Evolutionary conservation across 2,113 vertebrate species (phyloP), one percentile per base, ranked within the genome.

Genomic region (Nibea coibor): DNA sequence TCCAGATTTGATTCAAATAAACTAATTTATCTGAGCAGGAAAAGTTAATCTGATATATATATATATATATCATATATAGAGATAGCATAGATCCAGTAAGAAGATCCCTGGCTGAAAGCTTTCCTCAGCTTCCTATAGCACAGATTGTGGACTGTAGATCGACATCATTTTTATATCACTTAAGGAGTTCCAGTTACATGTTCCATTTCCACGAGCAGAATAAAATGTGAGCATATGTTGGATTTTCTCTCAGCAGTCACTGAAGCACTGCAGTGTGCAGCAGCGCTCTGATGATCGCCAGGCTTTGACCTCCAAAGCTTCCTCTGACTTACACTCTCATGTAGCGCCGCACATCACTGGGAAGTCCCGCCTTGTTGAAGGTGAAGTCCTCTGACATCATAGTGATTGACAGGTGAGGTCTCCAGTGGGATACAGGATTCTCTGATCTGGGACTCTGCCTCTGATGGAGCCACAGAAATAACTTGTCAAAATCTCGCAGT

Each of bases 321-420:
- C 53, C 15, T 58, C 57, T 59, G 53, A 91, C 94, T 91, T 82
- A 99, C 98, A 98, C 95, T 93, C 97, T 97, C 95, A 99, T 97
- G 89, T 97, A 98, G 78, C 97, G 96, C 2, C 97, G 96, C 75
- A 99, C 96, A 17, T 99, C 98, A 3, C 97, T 97, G 5, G 98
- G 97, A 63, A 99, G 94, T 3, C 96, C 97, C 50, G 96, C 95
- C 1, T 95, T 96, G 63, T 96, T 98, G 67, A 99, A 98, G 74
- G 95, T 94, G 81, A 99, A 99, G 80, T 97, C 94, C 71, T 99
- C 98, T 20, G 97, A 96, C 98, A 99, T 97, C 86, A 99, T 86
- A 10, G 96, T 97, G 69, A 99, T 84, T 2, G 96, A 96, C 84
- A 99, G 91, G 47, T 93, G 94, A 3, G 97, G 96, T 69, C 96